Evolutionary conservation across 1,140 invertebrate species (phyloP), one percentile per base, ranked within the genome.

Genomic region (Centruroides vittatus): DNA sequence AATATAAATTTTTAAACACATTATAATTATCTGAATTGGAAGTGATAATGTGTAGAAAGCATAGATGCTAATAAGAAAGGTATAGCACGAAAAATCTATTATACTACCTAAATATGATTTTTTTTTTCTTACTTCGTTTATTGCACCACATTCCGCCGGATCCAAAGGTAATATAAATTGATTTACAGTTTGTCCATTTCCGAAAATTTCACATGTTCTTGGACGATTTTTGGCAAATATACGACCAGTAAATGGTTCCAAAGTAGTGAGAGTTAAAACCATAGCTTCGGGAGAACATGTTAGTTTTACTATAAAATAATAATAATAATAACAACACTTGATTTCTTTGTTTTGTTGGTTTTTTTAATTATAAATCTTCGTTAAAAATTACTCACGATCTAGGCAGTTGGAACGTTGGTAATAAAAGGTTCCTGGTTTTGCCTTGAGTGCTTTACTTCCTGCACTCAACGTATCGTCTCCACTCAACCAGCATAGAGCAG

Each of bases 321-420:
- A 23, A 23, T 23, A 23, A 23, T 23, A 23, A 23, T 23, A 23
- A 23, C 23, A 23, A 23, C 23, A 23, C 23, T 23, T 23, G 1
- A 2, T 23, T 23, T 23, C 23, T 23, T 23, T 23, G 23, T 23
- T 23, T 23, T 23, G 23, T 23, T 23, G 2, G 13, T 35, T 57
- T 5, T 48, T 59, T 5, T 9, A 55, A 51, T 55, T 13, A 35
- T 53, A 23, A n/a, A 51, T 9, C 9, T 23, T 48, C n/a, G 47
- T 48, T 35, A 53, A 36, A 36, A 53, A 52, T 54, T 12, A 70
- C 75, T 74, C 68, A 81, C 79, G 61, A 63, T 81, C 74, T 1
- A 81, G 65, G 63, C 80, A 82, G 5, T 77, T 73, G 12, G 78
- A 72, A 56, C 74, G 70, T 67, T 82, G 79, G 58, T 71, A 74